These are phyloP conservation scores for Anthrax anthrax DNA, from an alignment of 2,888 invertebrate species.

Conservation along the genomic window DNA sequence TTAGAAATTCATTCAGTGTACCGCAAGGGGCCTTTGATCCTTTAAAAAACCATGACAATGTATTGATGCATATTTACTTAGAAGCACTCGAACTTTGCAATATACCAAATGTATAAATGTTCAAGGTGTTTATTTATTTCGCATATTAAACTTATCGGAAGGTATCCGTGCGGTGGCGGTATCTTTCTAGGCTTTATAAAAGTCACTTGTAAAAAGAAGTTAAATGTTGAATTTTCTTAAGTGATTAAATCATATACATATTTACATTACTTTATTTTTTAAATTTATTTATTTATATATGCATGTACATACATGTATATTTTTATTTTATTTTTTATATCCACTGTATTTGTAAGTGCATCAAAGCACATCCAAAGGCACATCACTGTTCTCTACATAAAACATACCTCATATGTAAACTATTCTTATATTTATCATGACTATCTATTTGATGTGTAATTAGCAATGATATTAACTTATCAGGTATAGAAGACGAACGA, in stretches of 20 bases:
- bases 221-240: no score
- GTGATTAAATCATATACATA: no score
- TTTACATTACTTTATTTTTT: no score
- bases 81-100: no score
- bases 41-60: neutral
- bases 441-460: neutral
- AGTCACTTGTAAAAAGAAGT: neutral
- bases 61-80: neutral
- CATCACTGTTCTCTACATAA: no score
- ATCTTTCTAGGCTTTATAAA: neutral
- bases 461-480: neutral
- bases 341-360: no score
- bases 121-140: neutral
- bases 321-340: no score
- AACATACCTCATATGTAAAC: no score
- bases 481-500: neutral
- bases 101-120: neutral
- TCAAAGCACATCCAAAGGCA: no score
- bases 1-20: neutral
- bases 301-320: no score
- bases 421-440: no score
- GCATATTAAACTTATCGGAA: neutral
- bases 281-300: no score
- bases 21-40: neutral
- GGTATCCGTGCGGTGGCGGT: neutral